phyloP scores from a whole-genome alignment of 2,797 vertebrate species.

The Setipinna tenuifilis region DNA sequence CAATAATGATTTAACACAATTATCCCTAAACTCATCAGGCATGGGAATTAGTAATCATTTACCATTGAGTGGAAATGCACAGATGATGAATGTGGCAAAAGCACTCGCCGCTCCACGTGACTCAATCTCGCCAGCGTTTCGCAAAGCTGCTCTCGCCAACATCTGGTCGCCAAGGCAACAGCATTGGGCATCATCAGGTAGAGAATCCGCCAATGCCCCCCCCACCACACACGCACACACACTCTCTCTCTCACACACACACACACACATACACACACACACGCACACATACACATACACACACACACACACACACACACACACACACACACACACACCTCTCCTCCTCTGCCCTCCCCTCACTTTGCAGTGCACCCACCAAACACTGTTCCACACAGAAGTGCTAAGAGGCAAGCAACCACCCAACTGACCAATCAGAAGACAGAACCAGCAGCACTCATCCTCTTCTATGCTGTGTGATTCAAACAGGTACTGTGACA shows the following conservation, averaged over 20 bases:
- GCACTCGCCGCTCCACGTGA: conserved; percentile 25
- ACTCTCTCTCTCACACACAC: neutral
- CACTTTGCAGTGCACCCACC: neutral
- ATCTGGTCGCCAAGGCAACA: conserved; percentile 59
- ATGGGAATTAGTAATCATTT: conserved; percentile 34
- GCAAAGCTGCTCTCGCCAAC: conserved; percentile 35
- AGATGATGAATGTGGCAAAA: conserved; percentile 27
- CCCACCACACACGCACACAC: neutral
- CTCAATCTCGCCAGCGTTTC: conserved; percentile 18
- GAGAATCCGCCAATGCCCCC: neutral
- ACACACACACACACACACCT: neutral
- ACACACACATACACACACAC: neutral
- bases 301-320: neutral
- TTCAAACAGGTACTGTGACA: neutral
- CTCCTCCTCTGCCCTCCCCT: neutral
- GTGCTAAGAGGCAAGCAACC: neutral
- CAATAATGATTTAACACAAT: neutral
- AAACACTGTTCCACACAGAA: neutral
- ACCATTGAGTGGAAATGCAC: conserved; percentile 21
- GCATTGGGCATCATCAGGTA: conserved; percentile 36
- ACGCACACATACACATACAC: neutral
- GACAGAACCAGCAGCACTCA: neutral
- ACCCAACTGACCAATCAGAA: neutral
- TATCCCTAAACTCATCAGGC: conserved; percentile 20
- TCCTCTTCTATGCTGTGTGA: neutral